Base-by-base conservation (phyloP, 2,888 invertebrate genomes). In the Hirtodrosophila histrioides region DNA sequence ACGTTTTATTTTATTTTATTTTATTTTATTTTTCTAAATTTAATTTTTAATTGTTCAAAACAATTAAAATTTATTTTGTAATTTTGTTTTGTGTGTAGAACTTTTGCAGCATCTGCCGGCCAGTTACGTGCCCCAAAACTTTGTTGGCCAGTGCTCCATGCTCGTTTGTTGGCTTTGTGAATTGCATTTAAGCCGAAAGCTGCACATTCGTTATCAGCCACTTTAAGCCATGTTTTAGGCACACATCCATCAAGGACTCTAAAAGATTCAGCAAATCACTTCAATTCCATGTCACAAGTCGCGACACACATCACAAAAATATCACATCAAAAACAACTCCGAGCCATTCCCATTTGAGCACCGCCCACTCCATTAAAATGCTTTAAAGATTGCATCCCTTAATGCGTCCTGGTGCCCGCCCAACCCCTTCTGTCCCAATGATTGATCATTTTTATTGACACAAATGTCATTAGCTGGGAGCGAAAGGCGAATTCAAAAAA, bases 401-500 rank as follows among this genome's bases (percentile, higher is more conserved):
- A 41, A 29, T 40, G 36, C 31, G 31, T 12, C 53, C 23, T 12
- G 37, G 37, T 12, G 27, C 23, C 33, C 4, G 31, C 33, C 24
- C 33, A 9, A 31, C 35, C 1, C 41, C 54, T 23, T 57, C 50
- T 45, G 37, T 51, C 29, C 46, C 62, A 67, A 75, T 88, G 86
- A 85, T 85, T 83, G 88, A 85, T 85, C 77, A 83, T 77, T 69
- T 83, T 80, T 72, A 79, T 86, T 86, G 88, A 80, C 84, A 83
- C 62, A 51, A 68, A 72, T 62, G 56, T 73, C 73, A 75, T 77
- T 77, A 72, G 66, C 57, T 37, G 44, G 39, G 39, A 55, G 53
- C 36, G 7, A 29, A 29, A 58, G 39, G 11, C 7, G 31, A 31
- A 31, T 8, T 9, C 7, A 27, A 27, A 53, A 50, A 43, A 60